phyloP scores from a whole-genome alignment of 2,888 invertebrate species.

The Acanthosepion pharaonis region DNA sequence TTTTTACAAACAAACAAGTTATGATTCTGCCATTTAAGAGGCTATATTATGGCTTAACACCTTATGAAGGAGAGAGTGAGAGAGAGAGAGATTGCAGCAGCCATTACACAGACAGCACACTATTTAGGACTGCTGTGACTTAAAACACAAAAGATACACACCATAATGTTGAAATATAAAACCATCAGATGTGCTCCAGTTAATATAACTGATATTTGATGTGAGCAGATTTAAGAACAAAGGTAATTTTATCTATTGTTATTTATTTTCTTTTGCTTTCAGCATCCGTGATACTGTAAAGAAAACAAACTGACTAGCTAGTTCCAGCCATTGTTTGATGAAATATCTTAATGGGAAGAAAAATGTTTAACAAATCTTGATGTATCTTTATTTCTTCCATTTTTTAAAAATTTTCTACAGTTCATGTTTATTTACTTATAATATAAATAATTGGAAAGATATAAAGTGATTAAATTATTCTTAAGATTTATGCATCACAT shows the following conservation, averaged over 20 bases:
- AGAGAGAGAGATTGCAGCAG: background rate
- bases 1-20: background rate
- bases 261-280: background rate
- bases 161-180: background rate
- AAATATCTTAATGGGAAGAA: background rate
- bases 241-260: background rate
- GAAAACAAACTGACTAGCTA: background rate
- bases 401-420: background rate
- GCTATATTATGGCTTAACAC: background rate
- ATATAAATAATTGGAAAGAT: background rate
- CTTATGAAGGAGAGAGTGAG: background rate
- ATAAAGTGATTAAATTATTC: background rate
- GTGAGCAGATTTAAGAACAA: background rate
- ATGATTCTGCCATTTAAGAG: background rate
- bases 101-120: constrained; percentile 8
- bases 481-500: background rate
- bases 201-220: background rate
- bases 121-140: background rate
- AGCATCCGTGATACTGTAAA: background rate
- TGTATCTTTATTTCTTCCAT: background rate
- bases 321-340: background rate
- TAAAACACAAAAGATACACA: background rate
- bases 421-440: background rate
- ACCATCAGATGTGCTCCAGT: background rate
- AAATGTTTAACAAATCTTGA: background rate